These are phyloP conservation scores for Bucco capensis DNA, from an alignment of 2,113 vertebrate species.

Conservation along the genomic window DNA sequence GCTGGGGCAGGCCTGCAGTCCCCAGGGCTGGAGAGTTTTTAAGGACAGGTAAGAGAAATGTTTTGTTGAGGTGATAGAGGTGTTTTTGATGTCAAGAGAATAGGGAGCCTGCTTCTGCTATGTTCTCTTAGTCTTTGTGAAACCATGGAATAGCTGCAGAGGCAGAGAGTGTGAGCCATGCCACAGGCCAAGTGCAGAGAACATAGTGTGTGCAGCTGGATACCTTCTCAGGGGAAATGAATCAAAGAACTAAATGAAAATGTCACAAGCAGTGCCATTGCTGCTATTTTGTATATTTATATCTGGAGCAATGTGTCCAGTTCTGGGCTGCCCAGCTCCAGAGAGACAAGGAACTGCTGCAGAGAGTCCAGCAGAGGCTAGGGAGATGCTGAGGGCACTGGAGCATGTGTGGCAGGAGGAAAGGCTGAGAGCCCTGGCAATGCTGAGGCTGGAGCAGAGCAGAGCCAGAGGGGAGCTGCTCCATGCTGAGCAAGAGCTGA, in stretches of 20 bases:
- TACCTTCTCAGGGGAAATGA: not conserved
- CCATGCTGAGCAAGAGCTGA: too few species aligned
- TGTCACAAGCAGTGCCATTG: not conserved
- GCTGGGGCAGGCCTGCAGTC: not conserved
- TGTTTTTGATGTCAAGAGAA: not conserved
- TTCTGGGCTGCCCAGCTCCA: too few species aligned
- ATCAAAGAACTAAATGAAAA: not conserved
- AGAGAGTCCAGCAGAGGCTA: too few species aligned
- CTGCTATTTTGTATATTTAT: too few species aligned
- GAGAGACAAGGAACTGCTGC: too few species aligned
- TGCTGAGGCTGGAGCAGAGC: too few species aligned
- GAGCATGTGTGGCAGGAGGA: too few species aligned
- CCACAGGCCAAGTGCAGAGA: accelerated
- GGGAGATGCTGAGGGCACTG: too few species aligned
- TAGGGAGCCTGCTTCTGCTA: not conserved
- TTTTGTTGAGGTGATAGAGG: not conserved
- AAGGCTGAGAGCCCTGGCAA: too few species aligned
- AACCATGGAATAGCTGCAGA: not conserved
- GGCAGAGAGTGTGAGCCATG: not conserved
- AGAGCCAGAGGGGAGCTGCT: too few species aligned
- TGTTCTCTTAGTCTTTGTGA: not conserved
- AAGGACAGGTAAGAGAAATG: not conserved
- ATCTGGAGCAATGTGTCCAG: too few species aligned
- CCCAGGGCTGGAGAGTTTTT: not conserved
- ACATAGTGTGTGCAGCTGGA: accelerated